A percentile compares a stretch with the other conserved stretches of the same genome.
phyloP scores from a whole-genome alignment of 2,113 vertebrate species.

The Narcine bancroftii region DNA sequence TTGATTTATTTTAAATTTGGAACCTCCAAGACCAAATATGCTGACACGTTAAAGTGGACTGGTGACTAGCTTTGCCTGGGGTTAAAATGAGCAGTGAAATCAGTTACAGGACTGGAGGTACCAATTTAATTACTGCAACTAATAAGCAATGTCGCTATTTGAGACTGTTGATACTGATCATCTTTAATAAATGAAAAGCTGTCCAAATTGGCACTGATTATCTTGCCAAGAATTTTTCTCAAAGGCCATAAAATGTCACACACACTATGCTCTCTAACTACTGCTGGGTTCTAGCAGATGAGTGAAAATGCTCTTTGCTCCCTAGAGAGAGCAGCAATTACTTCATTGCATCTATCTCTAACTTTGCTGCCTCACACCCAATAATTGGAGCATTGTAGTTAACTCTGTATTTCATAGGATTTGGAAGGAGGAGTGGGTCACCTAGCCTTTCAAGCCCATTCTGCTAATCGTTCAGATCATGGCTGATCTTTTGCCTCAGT shows the following conservation, averaged over 20 bases:
- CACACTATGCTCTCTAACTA: neutral
- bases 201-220: neutral
- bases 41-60: neutral
- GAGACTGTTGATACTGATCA: neutral
- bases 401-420: neutral
- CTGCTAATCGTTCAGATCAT: no score
- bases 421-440: no score
- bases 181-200: conserved; percentile 22
- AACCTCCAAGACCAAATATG: neutral
- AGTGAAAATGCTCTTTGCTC: neutral
- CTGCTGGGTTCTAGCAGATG: neutral
- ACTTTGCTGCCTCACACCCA: neutral
- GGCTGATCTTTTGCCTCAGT: no score
- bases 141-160: neutral
- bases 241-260: neutral
- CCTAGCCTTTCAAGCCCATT: no score
- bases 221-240: neutral
- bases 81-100: neutral
- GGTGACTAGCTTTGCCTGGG: neutral
- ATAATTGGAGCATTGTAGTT: neutral
- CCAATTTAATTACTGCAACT: neutral
- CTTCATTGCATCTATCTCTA: neutral
- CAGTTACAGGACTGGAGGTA: neutral
- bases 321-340: neutral
- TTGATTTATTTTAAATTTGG: neutral